Conservation (phyloP, 2,888 invertebrate genomes). For the Polydesmus complanatus region DNA sequence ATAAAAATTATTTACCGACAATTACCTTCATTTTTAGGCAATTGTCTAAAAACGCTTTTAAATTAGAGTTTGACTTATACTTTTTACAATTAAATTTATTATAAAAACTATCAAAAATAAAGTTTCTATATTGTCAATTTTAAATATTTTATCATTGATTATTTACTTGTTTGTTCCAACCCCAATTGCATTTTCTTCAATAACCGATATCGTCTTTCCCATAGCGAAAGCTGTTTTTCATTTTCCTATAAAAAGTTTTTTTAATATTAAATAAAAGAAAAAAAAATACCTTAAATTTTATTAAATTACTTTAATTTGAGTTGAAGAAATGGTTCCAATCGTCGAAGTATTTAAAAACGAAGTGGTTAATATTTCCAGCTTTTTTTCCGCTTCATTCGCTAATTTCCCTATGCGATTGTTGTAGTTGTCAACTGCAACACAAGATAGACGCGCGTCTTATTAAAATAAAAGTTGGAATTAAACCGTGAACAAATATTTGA, state of each 20-base stretch:
- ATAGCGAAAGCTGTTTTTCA: constrained; percentile 47
- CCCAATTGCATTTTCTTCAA: constrained; percentile 68
- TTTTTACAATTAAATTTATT: too few species aligned
- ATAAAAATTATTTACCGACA: too few species aligned
- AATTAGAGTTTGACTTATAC: too few species aligned
- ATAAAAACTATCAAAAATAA: too few species aligned
- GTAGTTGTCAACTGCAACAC: background rate
- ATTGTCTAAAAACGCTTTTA: too few species aligned
- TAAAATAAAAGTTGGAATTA: background rate
- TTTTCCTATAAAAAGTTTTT: constrained; percentile 28
- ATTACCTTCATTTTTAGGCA: too few species aligned
- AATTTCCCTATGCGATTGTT: constrained; percentile 27
- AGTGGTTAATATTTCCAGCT: constrained; percentile 20
- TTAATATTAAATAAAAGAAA: constrained; percentile 16
- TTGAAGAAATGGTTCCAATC: constrained; percentile 21
- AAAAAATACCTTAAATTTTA: background rate
- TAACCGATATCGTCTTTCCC: constrained; percentile 69
- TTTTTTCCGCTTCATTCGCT: constrained; percentile 24
- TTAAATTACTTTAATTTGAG: constrained; percentile 21
- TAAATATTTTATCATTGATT: too few species aligned
- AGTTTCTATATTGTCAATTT: too few species aligned
- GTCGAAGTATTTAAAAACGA: constrained; percentile 20
- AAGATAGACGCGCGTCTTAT: background rate
- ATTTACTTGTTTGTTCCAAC: constrained; percentile 66
- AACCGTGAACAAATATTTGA: constrained; percentile 12